Evolutionary conservation across 1,140 invertebrate genomes (phyloP), one percentile per base, ranked within the genome.

Genomic region (Aphaenogaster rudis): DNA sequence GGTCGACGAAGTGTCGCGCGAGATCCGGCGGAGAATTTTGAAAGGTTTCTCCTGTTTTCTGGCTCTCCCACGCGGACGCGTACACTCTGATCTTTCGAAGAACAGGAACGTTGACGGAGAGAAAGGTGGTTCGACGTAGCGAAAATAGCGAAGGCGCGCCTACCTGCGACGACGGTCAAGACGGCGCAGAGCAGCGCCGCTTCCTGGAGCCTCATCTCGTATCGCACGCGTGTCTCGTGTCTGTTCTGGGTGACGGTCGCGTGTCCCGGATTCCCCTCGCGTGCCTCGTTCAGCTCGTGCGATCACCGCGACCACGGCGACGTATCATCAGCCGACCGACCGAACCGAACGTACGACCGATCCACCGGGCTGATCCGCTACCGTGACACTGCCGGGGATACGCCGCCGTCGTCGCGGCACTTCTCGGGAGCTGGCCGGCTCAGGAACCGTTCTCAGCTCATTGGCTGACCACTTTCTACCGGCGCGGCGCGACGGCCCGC

Each of bases 401-500:
- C 33, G 88, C 74, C 80, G 90, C 90, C 88, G 67, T 59, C 85
- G 48, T 63, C 28, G 86, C 91, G 90, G 88, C 86, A 91, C 91
- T 93, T 88, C 88, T 45, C 48, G 48, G 39, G 64, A 79, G 84
- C 89, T 79, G 77, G 78, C 88, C 80, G 76, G 91, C 90, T 28
- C 54, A 91, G 87, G 90, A 90, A 91, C 86, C 59, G 69, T 90
- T 90, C 91, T 89, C 87, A 92, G 92, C 93, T 90, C 89, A 94
- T 94, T 95, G 94, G 94, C 89, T 94, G 94, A 95, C 93, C 92
- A 95, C 94, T 95, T 95, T 95, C 94, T 94, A 94, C 92, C 92
- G 91, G 86, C 90, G 89, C 79, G 89, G 87, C 91, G 89, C 54
- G 87, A 71, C 48, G 36, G 89, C 88, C 86, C 88, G 36, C 15